Evolutionary conservation across 2,797 vertebrate species (phyloP), one percentile per base, ranked within the genome.

Genomic region (Mallotus villosus): DNA sequence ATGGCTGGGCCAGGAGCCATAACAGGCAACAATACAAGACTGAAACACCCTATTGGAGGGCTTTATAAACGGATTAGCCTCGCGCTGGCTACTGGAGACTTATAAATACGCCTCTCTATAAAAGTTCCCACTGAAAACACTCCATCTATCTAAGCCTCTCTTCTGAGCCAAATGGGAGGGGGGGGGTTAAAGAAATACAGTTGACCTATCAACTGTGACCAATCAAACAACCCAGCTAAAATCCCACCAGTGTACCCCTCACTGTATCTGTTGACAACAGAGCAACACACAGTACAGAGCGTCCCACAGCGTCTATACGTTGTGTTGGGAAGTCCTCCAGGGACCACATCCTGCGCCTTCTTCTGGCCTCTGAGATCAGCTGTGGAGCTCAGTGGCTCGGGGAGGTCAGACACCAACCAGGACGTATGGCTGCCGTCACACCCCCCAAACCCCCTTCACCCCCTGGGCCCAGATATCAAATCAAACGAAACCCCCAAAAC

Each of bases 21-120:
- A 82, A 80, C 85, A 81, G 59, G 74, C 5, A 65, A 72, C 70
- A 74, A 71, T 7, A 66, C 19, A 70, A 74, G 75, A 63, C 53
- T 74, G 16, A 78, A 70, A 66, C 19, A 34, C 58, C 75, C 65
- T 68, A 67, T 82, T 71, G n/a, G 34, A 70, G 55, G 41, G 78
- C 63, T 79, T 72, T 57, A 79, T 80, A 80, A 83, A 85, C 16
- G 19, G 61, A 68, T 59, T 67, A 49, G 70, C 16, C 68, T 70
- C 72, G 12, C 27, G 32, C 58, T 68, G 57, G 32, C 69, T 79
- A 73, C 72, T 70, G 67, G 67, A 63, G 22, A 57, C 11, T 73
- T 74, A 82, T 74, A 73, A 67, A 75, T 65, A 46, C 41, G 29
- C 72, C 74, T 79, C 27, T 68, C 59, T 68, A 57, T 63, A 59